phyloP scores from a whole-genome alignment of 2,888 invertebrate species.

The Eutolmus rufibarbis region DNA sequence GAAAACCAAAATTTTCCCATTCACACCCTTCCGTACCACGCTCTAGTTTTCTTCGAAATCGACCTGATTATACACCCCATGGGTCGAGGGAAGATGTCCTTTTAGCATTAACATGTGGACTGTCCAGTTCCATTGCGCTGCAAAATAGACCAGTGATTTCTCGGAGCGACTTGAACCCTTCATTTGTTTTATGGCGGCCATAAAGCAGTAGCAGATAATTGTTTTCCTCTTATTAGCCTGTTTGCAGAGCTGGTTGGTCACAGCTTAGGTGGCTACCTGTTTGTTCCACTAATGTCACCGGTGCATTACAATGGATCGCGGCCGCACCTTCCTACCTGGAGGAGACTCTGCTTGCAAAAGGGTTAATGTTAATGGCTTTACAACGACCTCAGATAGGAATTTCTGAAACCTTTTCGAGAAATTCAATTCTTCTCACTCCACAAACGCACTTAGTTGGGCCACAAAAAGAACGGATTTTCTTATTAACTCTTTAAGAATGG shows the following conservation, averaged over 20 bases:
- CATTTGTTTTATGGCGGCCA: neutral
- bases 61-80: neutral
- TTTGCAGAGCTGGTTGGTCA: neutral
- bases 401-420: neutral
- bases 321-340: neutral
- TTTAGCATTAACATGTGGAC: neutral
- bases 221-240: slow-evolving; percentile 10
- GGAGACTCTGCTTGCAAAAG: neutral
- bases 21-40: neutral
- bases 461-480: slow-evolving; percentile 2
- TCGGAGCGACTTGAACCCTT: neutral
- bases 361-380: slow-evolving; percentile 22
- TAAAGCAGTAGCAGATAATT: slow-evolving; percentile 18
- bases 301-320: neutral
- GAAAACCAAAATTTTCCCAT: neutral
- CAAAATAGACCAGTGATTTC: neutral
- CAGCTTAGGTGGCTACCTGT: neutral
- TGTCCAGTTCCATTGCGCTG: neutral
- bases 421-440: neutral
- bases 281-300: slow-evolving; percentile 5
- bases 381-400: slow-evolving; percentile 1
- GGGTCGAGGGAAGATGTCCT: neutral
- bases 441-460: neutral
- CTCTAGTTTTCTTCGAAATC: neutral
- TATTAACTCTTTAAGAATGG: slow-evolving; percentile 15